A percentile compares a stretch with the other conserved stretches of the same genome.
phyloP scores from a whole-genome alignment of 2,113 vertebrate species.

The Alouatta palliata region DNA sequence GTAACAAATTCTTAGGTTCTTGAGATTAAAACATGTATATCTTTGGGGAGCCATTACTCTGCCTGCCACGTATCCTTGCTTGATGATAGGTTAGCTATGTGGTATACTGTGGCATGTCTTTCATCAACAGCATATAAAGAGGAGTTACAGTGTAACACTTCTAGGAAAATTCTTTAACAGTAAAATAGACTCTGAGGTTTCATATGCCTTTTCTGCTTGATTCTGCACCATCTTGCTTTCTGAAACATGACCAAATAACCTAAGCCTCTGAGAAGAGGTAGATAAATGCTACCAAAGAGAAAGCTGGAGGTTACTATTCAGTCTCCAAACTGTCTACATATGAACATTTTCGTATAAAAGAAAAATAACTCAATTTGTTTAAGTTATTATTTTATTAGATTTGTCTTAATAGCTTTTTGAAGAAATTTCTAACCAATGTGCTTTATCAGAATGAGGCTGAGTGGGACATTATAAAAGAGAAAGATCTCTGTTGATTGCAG shows the following conservation, averaged over 20 bases:
- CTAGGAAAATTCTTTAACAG: neutral
- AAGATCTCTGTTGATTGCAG: neutral
- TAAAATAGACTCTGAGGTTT: neutral
- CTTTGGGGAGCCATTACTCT: neutral
- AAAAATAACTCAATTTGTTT: neutral
- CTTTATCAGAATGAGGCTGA: neutral
- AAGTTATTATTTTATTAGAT: neutral
- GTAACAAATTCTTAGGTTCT: neutral
- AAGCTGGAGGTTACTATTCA: neutral
- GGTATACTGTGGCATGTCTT: neutral
- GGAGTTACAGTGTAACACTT: neutral
- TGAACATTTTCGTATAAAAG: neutral
- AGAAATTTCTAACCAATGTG: neutral
- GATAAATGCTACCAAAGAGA: neutral
- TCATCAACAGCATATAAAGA: neutral
- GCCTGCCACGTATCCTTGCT: neutral
- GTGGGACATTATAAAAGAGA: neutral
- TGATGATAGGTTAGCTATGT: neutral
- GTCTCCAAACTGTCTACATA: neutral
- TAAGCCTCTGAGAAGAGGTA: neutral
- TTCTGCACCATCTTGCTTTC: neutral
- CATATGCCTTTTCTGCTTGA: neutral
- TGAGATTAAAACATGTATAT: neutral
- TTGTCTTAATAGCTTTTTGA: slow-evolving; percentile 2
- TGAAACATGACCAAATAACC: neutral